Conservation (phyloP, 2,113 vertebrate genomes). For the Tenrec ecaudatus region DNA sequence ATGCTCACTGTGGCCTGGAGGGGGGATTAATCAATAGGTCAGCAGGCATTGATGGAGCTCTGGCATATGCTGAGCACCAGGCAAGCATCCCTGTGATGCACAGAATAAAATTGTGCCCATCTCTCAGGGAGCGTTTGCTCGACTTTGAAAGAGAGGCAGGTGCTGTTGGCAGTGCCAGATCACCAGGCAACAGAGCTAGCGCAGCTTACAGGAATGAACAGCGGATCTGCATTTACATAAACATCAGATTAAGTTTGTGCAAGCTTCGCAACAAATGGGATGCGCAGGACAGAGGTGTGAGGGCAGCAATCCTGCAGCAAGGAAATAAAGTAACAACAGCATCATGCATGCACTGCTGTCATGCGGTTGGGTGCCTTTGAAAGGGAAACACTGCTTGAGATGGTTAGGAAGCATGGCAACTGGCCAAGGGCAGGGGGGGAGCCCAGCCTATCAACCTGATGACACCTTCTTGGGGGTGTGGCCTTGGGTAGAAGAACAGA, state of each 20-base stretch:
- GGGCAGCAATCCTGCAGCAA: not conserved
- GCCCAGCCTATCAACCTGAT: too few species aligned
- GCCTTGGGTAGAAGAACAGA: too few species aligned
- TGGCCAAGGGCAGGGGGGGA: too few species aligned
- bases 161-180: not conserved
- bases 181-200: not conserved
- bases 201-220: not conserved
- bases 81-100: not conserved
- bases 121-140: not conserved
- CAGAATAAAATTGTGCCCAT: not conserved
- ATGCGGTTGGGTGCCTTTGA: too few species aligned
- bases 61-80: not conserved
- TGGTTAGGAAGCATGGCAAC: too few species aligned
- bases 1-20: not conserved
- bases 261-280: not conserved
- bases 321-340: not conserved
- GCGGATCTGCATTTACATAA: not conserved
- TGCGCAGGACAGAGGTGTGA: not conserved
- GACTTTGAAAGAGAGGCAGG: not conserved
- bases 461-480: too few species aligned
- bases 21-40: not conserved
- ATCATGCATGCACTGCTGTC: too few species aligned
- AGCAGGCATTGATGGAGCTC: not conserved
- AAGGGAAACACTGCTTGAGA: too few species aligned
- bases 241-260: not conserved